Evolutionary conservation across 2,113 vertebrate genomes (phyloP).

Genomic region (Mellivora capensis): DNA sequence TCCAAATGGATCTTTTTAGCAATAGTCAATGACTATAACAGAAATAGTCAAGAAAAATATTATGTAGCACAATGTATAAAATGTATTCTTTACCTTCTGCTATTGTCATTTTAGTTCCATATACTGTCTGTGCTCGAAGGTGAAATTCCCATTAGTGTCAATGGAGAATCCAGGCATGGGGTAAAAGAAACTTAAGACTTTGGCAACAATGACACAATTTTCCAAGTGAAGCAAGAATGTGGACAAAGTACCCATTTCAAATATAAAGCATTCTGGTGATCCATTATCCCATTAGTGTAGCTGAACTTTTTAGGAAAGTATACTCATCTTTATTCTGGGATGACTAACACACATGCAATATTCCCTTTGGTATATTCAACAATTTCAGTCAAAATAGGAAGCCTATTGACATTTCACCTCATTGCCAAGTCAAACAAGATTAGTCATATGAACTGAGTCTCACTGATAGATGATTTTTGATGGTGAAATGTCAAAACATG

Average conservation of each 20-base stretch:
- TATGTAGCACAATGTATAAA: constrained; percentile 15
- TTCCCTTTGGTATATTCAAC: constrained; percentile 62
- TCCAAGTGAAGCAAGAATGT: constrained; percentile 60
- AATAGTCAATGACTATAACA: constrained; percentile 71
- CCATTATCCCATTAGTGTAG: constrained; percentile 51
- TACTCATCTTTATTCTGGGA: constrained; percentile 63
- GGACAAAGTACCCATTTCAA: constrained; percentile 37
- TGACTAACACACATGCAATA: constrained; percentile 65
- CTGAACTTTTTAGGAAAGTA: constrained; percentile 54
- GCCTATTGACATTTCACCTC: constrained; percentile 56
- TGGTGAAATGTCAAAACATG: constrained; percentile 42
- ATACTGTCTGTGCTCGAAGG: constrained; percentile 40
- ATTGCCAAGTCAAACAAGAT: constrained; percentile 70
- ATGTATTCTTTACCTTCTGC: constrained; percentile 65
- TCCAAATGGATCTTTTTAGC: constrained; percentile 56
- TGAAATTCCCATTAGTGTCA: constrained; percentile 50
- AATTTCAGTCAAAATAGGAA: constrained; percentile 70
- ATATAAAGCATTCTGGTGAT: constrained; percentile 54
- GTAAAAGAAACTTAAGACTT: constrained; percentile 64
- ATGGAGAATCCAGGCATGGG: constrained; percentile 53
- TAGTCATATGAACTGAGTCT: constrained; percentile 52
- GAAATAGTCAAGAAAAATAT: constrained; percentile 56
- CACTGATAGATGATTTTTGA: constrained; percentile 61
- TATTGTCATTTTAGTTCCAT: constrained; percentile 66
- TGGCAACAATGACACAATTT: constrained; percentile 67